Conservation (phyloP, 2,888 invertebrate species). For the Pelosia muscerda region DNA sequence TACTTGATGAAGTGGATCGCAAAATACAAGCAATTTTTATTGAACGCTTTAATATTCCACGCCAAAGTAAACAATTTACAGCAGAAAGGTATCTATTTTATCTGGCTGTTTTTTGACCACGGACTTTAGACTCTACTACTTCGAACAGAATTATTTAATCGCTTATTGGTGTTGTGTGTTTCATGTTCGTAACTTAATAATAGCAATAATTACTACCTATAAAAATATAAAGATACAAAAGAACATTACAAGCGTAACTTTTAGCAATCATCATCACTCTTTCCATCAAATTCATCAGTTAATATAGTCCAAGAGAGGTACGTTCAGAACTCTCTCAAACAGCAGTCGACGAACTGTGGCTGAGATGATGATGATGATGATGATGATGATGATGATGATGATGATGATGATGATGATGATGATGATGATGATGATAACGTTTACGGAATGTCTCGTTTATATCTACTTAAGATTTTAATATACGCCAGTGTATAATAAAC, state of each 20-base stretch:
- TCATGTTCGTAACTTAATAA: not conserved
- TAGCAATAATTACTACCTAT: not conserved
- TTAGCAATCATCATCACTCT: not conserved
- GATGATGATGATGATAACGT: not conserved
- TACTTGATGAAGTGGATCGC: not conserved
- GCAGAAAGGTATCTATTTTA: not conserved
- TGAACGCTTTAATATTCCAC: not conserved
- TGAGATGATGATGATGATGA: not conserved
- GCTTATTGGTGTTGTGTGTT: not conserved
- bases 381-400: constrained; percentile 4
- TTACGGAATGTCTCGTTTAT: not conserved
- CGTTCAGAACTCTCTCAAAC: not conserved
- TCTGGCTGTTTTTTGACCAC: not conserved
- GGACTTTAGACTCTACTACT: not conserved
- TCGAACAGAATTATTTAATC: not conserved
- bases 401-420: constrained; percentile 4
- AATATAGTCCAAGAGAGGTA: not conserved
- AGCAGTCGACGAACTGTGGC: not conserved
- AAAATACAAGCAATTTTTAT: not conserved
- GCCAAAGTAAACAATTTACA: not conserved
- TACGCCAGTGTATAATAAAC: not conserved
- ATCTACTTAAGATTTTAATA: not conserved
- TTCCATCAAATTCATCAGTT: not conserved
- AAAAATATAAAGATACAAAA: not conserved
- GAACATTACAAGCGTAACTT: not conserved